Evolutionary conservation across 2,113 vertebrate species (phyloP), one percentile per base, ranked within the genome.

Genomic region (Oceanites oceanicus): DNA sequence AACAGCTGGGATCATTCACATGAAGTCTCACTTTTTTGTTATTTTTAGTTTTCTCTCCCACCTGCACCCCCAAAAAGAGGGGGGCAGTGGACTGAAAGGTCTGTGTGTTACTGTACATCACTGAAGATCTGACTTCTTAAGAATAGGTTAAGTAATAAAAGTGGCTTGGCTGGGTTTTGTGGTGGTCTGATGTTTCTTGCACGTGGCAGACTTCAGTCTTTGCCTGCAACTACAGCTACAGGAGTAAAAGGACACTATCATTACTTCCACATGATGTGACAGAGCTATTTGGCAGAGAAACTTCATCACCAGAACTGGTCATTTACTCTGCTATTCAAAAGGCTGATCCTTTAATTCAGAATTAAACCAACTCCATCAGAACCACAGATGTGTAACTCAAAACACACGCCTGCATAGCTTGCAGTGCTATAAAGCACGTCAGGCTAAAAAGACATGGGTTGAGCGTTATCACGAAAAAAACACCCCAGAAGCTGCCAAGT

Each of bases 381-480:
- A 85, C 8, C 66, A 89, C 73, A 67, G 82, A 45, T 9, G 25
- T 26, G 42, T 23, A 93, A 86, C n/a, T 62, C 90, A 75, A 75
- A 91, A 67, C 44, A 86, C 36, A 66, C 1, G 34, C 63, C 15
- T 50, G 30, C 83, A 40, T 3, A 65, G 94, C 58, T 61, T 44
- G 59, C 67, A 82, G 34, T 6, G 50, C 79, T 86, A 6, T 32
- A 74, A 49, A 5, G 15, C n/a, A 36, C 2, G 5, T 62, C 58
- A 83, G 55, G 20, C 75, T 80, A 40, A 56, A 61, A 74, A 80
- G 26, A 62, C 68, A 75, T 0, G 42, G 36, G n/a, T 11, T 79
- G 49, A 93, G 55, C 0, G 6, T 95, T 98, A 97, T 98, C 97
- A 90, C 87, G 63, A 34, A 34, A 56, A 82, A 75, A 79, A n/a